Percentiles rank a stretch among this genome's conserved stretches.
These are phyloP conservation scores for Hylaea fasciaria DNA, from an alignment of 2,888 invertebrate genomes.

Conservation along the genomic window DNA sequence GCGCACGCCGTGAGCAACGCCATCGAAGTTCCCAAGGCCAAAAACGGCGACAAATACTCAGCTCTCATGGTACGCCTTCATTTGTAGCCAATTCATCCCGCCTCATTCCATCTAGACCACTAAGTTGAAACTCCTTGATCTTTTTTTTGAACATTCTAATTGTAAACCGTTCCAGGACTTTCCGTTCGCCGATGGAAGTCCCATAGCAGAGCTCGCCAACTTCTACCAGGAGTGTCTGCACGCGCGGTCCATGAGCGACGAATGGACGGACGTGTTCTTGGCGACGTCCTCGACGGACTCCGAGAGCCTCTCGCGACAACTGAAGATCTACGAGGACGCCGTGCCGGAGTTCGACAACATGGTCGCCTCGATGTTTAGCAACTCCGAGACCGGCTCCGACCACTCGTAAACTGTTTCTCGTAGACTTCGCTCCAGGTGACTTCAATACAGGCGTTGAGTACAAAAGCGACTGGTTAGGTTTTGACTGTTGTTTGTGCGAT, in stretches of 20 bases:
- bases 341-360: constrained; percentile 91
- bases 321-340: constrained; percentile 90
- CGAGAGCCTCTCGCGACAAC: constrained; percentile 88
- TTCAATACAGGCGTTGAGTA: no score
- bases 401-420: constrained; percentile 44
- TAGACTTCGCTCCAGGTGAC: constrained; percentile 1
- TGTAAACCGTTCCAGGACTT: constrained; percentile 86
- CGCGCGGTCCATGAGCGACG: constrained; percentile 79
- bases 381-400: constrained; percentile 64
- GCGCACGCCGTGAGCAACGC: constrained; percentile 62
- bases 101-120: no score
- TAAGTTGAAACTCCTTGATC: no score
- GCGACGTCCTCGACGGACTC: constrained; percentile 59
- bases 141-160: no score
- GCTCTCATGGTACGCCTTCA: constrained; percentile 64
- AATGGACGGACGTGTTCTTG: constrained; percentile 60
- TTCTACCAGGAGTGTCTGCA: constrained; percentile 92
- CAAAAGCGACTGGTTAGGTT: no score
- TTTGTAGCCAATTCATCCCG: no score
- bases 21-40: constrained; percentile 67
- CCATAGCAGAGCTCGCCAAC: constrained; percentile 89
- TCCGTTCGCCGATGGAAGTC: constrained; percentile 90
- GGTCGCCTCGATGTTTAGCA: constrained; percentile 88
- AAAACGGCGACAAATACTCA: constrained; percentile 62
- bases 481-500: no score